Base-by-base conservation (phyloP, 2,888 invertebrate genomes). In the Rambutsinella grinnellia region DNA sequence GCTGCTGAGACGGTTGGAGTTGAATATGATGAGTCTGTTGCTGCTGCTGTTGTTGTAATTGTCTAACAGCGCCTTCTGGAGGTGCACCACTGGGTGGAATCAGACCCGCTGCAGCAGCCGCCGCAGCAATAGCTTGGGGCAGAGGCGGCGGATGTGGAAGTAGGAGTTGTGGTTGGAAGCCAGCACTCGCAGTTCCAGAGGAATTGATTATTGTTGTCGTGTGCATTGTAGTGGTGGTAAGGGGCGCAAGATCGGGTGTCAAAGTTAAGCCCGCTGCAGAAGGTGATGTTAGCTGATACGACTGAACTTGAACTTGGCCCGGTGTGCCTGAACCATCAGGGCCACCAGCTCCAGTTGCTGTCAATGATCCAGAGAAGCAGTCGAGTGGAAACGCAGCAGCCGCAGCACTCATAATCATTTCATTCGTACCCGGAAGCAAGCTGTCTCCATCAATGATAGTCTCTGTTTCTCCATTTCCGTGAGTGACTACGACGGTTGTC, bases 71-170 rank as follows among this genome's bases (percentile, higher is more conserved):
- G n/a, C 61, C 71, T 27, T 74, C 63, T 6, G 76, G 76, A 44
- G 81, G 79, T 17, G 79, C 81, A 10, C 79, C 74, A 44, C 72
- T 8, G 79, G 81, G 81, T 56, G 79, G 80, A 47, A 81, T 72
- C 15, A 81, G 58, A 13, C 82, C 81, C 60, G 84, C 67, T 88
- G 88, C 76, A 87, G 87, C 84, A 87, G 87, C 85, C 88, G 87
- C 78, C 66, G 83, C 81, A 68, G 82, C 79, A 77, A 83, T 79
- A 60, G 81, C 88, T 56, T 80, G 71, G 27, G 79, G 89, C 69
- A 85, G 89, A 85, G 84, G 89, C 87, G 67, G 82, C 24, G 79
- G 81, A 49, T 77, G 83, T 26, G 74, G 76, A 24, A 77, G 71
- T 36, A 80, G 67, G 13, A 80, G 72, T 84, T 66, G 80, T 44